Evolutionary conservation across 2,888 invertebrate species (phyloP).

Genomic region (Antheraea assamensis): DNA sequence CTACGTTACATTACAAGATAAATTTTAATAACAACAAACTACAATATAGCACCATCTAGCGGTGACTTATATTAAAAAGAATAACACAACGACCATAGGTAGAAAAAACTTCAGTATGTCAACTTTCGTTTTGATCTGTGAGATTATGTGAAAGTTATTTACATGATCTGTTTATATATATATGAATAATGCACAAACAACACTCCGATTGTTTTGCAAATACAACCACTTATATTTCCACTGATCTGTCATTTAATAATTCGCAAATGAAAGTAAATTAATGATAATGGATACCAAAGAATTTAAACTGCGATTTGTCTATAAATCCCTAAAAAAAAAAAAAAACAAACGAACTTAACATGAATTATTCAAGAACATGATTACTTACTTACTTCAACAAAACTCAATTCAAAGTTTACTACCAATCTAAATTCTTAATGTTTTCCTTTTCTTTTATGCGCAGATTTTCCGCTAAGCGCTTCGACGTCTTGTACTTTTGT

Average conservation of each 20-base stretch:
- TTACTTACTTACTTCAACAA: constrained; percentile 54
- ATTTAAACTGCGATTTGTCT: not conserved
- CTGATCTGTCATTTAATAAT: not conserved
- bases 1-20: too few relatives aligned
- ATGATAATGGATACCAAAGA: not conserved
- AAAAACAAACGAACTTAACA: constrained; percentile 40
- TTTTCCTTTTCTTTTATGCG: constrained; percentile 45
- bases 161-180: too few relatives aligned
- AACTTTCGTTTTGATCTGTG: too few relatives aligned
- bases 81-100: too few relatives aligned
- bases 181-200: too few relatives aligned
- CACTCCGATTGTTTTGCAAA: not conserved
- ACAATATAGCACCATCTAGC: too few relatives aligned
- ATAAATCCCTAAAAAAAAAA: constrained; percentile 27
- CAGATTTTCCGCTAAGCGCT: constrained; percentile 43
- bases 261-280: not conserved
- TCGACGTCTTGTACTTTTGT: constrained; percentile 48
- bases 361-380: constrained; percentile 56
- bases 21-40: too few relatives aligned
- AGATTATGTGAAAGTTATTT: too few relatives aligned
- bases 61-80: too few relatives aligned
- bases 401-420: constrained; percentile 64
- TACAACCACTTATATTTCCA: not conserved
- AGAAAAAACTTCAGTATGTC: too few relatives aligned
- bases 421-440: constrained; percentile 59